These are phyloP conservation scores for Heteromyza rotundicornis DNA, from an alignment of 2,888 invertebrate species.

Conservation along the genomic window DNA sequence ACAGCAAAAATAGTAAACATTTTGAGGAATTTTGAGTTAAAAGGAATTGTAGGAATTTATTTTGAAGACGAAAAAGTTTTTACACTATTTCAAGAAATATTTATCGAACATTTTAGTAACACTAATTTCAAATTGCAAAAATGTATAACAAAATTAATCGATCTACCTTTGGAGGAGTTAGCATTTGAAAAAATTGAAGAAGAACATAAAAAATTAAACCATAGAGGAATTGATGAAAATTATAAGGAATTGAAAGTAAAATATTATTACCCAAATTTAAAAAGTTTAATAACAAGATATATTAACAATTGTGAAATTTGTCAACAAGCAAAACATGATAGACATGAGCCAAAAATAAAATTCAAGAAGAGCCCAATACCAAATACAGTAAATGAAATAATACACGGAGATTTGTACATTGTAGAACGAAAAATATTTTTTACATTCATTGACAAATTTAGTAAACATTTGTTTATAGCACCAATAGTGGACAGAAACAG, in stretches of 20 bases:
- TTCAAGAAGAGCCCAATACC: no score
- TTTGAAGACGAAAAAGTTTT: not conserved
- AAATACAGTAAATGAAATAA: no score
- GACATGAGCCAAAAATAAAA: no score
- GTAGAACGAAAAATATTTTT: no score
- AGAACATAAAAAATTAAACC: conserved; percentile 2
- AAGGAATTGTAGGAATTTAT: not conserved
- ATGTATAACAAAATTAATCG: not conserved
- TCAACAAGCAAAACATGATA: no score
- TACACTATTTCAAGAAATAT: not conserved
- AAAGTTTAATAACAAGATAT: no score
- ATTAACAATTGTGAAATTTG: no score
- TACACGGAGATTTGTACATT: no score
- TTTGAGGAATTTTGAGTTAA: not conserved
- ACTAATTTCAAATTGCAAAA: no score
- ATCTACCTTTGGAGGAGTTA: not conserved
- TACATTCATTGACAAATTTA: no score
- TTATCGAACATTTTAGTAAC: not conserved
- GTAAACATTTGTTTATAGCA: no score
- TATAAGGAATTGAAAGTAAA: conserved; percentile 1
- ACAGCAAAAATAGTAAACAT: not conserved
- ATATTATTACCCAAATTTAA: conserved; percentile 9
- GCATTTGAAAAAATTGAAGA: not conserved
- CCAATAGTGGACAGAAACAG: no score
- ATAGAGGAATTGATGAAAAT: conserved; percentile 11